Evolutionary conservation across 2,797 vertebrate species (phyloP).

Genomic region (Chaetodon trifasciatus): DNA sequence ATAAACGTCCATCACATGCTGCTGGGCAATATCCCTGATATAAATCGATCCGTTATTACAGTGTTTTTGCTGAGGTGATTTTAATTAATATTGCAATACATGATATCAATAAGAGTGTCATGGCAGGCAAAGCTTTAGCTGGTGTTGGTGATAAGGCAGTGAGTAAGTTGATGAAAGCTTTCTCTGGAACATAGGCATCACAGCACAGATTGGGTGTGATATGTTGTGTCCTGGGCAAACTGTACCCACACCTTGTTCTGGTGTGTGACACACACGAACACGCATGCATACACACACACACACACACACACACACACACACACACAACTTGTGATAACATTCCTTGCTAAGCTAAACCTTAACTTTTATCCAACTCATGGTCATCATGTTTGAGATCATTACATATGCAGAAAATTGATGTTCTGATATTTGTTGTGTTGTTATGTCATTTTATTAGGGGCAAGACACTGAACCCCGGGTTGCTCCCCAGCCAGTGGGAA

Average conservation of each 20-base stretch:
- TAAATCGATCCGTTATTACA: constrained; percentile 62
- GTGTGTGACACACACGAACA: constrained; percentile 36
- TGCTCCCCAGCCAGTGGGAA: too few relatives aligned
- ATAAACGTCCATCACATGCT: constrained; percentile 51
- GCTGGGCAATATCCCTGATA: constrained; percentile 48
- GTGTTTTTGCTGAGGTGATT: constrained; percentile 38
- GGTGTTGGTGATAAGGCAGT: constrained; percentile 25
- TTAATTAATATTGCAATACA: constrained; percentile 53
- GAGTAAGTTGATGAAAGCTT: constrained; percentile 54
- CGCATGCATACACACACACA: constrained; percentile 28
- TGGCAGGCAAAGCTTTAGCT: constrained; percentile 21
- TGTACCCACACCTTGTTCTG: constrained; percentile 68
- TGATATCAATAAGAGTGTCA: constrained; percentile 59
- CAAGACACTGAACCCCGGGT: too few relatives aligned
- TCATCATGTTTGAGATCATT: neutral
- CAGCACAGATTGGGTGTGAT: constrained; percentile 69
- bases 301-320: constrained; percentile 38
- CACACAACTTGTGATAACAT: constrained; percentile 28
- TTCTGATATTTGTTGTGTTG: neutral
- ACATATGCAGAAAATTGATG: neutral
- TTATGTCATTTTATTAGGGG: too few relatives aligned
- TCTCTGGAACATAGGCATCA: constrained; percentile 53
- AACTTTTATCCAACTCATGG: neutral
- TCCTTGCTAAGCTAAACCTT: constrained; percentile 14
- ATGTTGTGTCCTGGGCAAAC: constrained; percentile 57